Percentiles rank a stretch among this genome's conserved stretches.
Conservation (phyloP, 2,888 invertebrate genomes). For the Archips xylosteana region DNA sequence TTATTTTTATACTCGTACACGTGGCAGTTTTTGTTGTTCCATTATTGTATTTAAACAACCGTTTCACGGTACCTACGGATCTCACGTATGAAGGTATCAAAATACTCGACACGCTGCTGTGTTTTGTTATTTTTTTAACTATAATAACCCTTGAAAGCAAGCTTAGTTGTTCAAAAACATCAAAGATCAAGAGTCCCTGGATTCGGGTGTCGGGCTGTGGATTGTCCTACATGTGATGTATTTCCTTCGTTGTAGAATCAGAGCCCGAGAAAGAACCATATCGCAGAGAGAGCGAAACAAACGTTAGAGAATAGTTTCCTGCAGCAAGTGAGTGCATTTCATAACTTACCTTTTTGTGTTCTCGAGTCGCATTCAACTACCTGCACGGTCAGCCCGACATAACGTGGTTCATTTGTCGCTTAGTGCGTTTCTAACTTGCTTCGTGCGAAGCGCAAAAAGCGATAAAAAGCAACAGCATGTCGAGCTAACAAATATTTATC, state of each 20-base stretch:
- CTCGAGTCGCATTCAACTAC: slow-evolving; percentile 58
- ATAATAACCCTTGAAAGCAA: neutral
- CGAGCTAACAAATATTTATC: neutral
- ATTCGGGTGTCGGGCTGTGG: slow-evolving; percentile 43
- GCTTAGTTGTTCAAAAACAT: neutral
- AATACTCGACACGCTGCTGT: neutral
- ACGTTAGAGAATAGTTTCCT: slow-evolving; percentile 83
- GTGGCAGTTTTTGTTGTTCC: neutral
- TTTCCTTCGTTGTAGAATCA: slow-evolving; percentile 80
- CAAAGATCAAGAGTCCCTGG: neutral
- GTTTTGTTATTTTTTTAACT: neutral
- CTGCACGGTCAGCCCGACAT: neutral
- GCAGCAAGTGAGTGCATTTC: slow-evolving; percentile 80
- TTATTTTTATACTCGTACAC: neutral
- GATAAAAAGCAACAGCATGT: neutral
- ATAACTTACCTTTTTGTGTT: slow-evolving; percentile 44
- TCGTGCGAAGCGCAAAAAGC: neutral
- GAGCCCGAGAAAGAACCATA: slow-evolving; percentile 83
- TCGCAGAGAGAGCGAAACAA: slow-evolving; percentile 84
- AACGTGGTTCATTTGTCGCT: neutral
- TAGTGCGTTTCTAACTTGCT: neutral
- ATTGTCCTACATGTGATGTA: slow-evolving; percentile 69
- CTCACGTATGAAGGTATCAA: too few species aligned
- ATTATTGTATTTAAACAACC: neutral
- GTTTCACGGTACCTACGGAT: neutral